Percentiles rank a stretch among this genome's conserved stretches.
phyloP scores from a whole-genome alignment of 2,113 vertebrate species.

The Symphodus melops region DNA sequence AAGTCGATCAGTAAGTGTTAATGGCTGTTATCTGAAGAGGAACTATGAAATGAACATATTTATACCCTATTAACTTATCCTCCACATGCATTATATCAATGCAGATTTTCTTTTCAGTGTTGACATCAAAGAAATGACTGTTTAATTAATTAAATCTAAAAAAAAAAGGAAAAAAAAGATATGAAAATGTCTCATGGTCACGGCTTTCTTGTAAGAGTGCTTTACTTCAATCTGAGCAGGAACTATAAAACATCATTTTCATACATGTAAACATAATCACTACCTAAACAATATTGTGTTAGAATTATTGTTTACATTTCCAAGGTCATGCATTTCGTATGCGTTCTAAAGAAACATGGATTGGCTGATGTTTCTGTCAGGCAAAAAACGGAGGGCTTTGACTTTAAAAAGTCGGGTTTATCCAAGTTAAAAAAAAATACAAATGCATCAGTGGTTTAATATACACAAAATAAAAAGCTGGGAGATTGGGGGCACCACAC shows the following conservation, averaged over 20 bases:
- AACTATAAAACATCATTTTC: neutral
- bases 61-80: neutral
- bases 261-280: neutral
- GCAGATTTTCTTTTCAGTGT: neutral
- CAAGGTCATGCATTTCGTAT: neutral
- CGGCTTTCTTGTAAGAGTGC: neutral
- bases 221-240: neutral
- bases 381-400: no score
- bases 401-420: no score
- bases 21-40: neutral
- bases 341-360: neutral
- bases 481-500: neutral
- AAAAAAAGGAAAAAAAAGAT: no score
- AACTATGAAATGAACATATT: no score
- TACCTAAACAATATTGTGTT: neutral
- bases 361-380: no score
- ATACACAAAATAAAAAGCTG: neutral
- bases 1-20: no score
- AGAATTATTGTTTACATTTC: neutral
- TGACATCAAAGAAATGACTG: neutral
- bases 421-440: no score
- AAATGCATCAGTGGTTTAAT: neutral
- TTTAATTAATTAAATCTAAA: neutral
- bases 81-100: neutral
- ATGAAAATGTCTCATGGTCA: neutral